Evolutionary conservation across 64 coral and sea anemone genomes (phyloP), one percentile per base, ranked within the genome.

Genomic region (Acropora yongei): DNA sequence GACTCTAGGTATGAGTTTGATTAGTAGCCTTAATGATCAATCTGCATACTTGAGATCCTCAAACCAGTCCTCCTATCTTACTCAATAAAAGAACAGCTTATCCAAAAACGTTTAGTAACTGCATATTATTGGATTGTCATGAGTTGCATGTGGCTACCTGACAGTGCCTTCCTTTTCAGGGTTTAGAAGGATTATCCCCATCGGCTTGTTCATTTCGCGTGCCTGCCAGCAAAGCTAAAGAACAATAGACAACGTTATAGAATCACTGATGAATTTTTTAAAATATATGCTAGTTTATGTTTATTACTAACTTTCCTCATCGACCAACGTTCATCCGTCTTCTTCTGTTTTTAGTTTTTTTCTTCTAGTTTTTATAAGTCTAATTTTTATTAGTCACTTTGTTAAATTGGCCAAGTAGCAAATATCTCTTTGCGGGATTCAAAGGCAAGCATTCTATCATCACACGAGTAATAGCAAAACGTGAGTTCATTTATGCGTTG

Each of bases 211-310:
- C 6, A 71, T 71, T 71, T 71, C 6, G 67, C 6, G 67, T 71
- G 67, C 67, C 67, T 71, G 67, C 67, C 67, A 71, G 67, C 67
- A 71, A 71, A 71, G 13, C 67, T 69, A 69, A 69, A 69, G 67
- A 69, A 13, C 67, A 69, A 69, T 69, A 69, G 11, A 71, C 67
- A 71, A 71, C 67, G 67, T 69, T 69, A 69, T 13, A 69, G 19
- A 69, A 69, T 69, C 5, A 8, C 0, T 69, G 67, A 69, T 20
- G 1, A 5, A 13, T 69, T 69, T 69, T 69, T 69, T n/a, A n/a
- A n/a, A 20, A 69, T 13, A 71, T 71, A 71, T 18, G 18, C 67
- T 4, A 71, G 1, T 71, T 71, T 71, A 71, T 71, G 67, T 14
- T 71, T 71, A 4, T 71, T 71, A 71, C 14, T 71, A 71, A 71